phyloP scores from a whole-genome alignment of 2,888 invertebrate species.

The Hemistola chrysoprasaria region DNA sequence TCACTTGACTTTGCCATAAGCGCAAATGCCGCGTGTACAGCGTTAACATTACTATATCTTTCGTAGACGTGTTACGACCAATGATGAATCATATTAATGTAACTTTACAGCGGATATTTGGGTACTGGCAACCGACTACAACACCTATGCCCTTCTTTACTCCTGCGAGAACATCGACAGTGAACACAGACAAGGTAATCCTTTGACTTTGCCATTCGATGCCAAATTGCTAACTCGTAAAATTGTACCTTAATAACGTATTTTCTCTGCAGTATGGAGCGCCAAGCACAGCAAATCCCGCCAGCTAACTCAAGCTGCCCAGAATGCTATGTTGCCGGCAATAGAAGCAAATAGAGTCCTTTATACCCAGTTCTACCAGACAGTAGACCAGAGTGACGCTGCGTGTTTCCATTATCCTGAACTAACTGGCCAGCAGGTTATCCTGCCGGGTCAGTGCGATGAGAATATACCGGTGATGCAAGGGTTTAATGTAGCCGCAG shows the following conservation, averaged over 20 bases:
- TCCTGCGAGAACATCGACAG: conserved; percentile 54
- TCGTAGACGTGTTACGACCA: too few relatives aligned
- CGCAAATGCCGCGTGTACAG: too few relatives aligned
- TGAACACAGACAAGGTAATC: conserved; percentile 56
- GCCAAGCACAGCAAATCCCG: conserved; percentile 61
- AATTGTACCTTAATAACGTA: too few relatives aligned
- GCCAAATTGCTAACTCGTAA: too few relatives aligned
- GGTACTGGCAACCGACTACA: conserved; percentile 65
- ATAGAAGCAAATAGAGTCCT: conserved; percentile 47
- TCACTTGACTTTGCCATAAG: too few relatives aligned
- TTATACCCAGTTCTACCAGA: conserved; percentile 44
- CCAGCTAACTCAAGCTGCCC: conserved; percentile 36
- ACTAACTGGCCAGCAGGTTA: conserved; percentile 41
- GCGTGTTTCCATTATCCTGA: conserved; percentile 69
- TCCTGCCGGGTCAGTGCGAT: conserved; percentile 68
- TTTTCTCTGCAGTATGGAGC: conserved; percentile 60
- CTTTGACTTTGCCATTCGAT: not conserved
- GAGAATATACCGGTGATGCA: conserved; percentile 46
- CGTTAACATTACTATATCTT: too few relatives aligned
- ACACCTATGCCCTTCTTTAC: conserved; percentile 59
- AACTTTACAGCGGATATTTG: conserved; percentile 54
- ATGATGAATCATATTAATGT: too few relatives aligned
- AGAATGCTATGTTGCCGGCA: conserved; percentile 38
- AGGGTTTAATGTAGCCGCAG: conserved; percentile 47
- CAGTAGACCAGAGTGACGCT: conserved; percentile 46